Base-by-base conservation (phyloP, 2,888 invertebrate genomes). In the Drosophila maculinotata region DNA sequence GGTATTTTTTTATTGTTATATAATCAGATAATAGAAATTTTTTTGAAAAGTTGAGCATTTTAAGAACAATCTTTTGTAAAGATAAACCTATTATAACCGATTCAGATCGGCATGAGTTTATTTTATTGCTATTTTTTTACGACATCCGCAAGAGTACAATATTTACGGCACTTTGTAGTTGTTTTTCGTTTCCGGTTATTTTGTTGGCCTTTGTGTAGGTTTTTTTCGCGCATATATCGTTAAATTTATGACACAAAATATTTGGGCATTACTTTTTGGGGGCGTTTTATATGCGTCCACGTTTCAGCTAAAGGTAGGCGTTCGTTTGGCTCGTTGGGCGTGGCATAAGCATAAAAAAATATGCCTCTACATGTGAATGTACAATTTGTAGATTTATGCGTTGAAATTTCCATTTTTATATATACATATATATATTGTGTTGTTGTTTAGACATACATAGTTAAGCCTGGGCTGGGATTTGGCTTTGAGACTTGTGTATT, bases 241-340 rank as follows among this genome's bases (percentile, higher is more conserved):
- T 75, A 87, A 87, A 87, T 87, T 81, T 81, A 81, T 81, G 87
- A 81, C 81, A 80, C 45, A 58, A 69, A 84, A 81, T 87, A 69
- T 77, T 80, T 82, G 72, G 76, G 83, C 71, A 68, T 86, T 82
- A 79, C 62, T 76, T 83, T n/a, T 80, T 54, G 51, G 38, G 63
- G 42, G 7, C 42, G 51, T 54, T 79, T 71, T 82, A 86, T 85
- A 75, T 52, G 68, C 60, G 64, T 17, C 49, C 71, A 64, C 51
- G 64, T 66, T 47, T 30, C 36, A 20, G 45, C 44, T 20, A 62
- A 78, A 81, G 85, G 81, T 81, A 47, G 80, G 72, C 77, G 65
- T 33, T 31, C 3, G 33, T 14, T 20, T n/a, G 17, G 63, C 60
- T 73, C 39, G 70, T 69, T 70, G 59, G 79, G 69, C 86, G 67